Percentiles rank a stretch among this genome's conserved stretches.
Conservation (phyloP, 2,797 vertebrate genomes). For the Melanotaenia pygmaea region DNA sequence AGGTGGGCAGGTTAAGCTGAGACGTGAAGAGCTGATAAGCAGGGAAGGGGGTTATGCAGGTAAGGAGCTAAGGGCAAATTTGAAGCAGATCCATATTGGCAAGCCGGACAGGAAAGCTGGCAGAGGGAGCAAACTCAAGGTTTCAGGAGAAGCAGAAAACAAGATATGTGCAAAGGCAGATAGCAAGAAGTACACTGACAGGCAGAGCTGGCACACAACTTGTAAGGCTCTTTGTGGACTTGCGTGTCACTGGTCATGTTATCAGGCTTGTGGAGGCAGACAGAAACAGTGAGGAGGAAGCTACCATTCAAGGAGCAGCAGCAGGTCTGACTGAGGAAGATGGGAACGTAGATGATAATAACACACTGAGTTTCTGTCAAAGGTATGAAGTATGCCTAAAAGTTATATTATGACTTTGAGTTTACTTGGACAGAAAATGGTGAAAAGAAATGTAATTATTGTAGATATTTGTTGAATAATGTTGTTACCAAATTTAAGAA, state of each 20-base stretch:
- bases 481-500: no score
- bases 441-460: no score
- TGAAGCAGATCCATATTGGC: background rate
- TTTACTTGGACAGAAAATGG: no score
- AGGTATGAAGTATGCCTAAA: no score
- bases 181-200: background rate
- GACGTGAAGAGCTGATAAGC: background rate
- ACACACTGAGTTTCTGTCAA: no score
- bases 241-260: background rate
- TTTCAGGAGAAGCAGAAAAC: background rate
- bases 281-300: background rate
- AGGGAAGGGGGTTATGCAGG: background rate
- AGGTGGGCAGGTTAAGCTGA: conserved; percentile 2
- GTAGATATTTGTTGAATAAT: no score
- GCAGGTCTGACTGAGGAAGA: no score
- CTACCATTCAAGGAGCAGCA: conserved; percentile 5
- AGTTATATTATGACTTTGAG: no score
- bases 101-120: no score
- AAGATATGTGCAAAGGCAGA: background rate
- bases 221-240: background rate
- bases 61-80: conserved; percentile 4
- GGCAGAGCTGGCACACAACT: background rate
- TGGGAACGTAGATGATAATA: no score
- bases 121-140: background rate
- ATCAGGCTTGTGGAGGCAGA: background rate